These are phyloP conservation scores for Hylyphantes graminicola DNA, from an alignment of 1,140 invertebrate genomes.

Conservation along the genomic window DNA sequence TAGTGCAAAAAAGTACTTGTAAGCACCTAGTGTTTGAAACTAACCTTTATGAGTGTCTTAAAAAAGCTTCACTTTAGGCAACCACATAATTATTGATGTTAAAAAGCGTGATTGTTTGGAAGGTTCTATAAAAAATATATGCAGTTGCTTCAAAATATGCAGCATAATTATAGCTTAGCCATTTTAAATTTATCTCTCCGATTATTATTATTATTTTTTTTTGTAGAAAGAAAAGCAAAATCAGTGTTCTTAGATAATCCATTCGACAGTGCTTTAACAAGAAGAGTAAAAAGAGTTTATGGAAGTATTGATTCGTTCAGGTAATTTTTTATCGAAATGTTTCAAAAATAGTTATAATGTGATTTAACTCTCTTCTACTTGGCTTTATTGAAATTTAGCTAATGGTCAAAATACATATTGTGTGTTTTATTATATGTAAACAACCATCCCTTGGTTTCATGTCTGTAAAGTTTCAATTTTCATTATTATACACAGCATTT, in stretches of 20 bases:
- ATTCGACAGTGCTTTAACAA: constrained; percentile 80
- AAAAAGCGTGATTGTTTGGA: too few species aligned
- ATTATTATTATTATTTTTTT: background rate
- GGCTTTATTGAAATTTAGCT: background rate
- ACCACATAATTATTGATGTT: too few species aligned
- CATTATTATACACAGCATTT: too few species aligned
- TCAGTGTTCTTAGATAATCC: constrained; percentile 73
- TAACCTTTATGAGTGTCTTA: too few species aligned
- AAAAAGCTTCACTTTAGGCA: too few species aligned
- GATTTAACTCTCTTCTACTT: background rate
- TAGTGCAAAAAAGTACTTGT: too few species aligned
- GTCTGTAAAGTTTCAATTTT: too few species aligned
- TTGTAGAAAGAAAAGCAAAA: constrained; percentile 46
- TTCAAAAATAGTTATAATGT: background rate
- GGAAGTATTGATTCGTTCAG: constrained; percentile 80
- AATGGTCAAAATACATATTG: background rate
- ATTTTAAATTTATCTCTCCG: background rate
- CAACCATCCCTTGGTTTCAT: too few species aligned
- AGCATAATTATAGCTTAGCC: background rate
- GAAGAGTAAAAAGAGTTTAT: constrained; percentile 83
- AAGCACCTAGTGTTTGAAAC: too few species aligned
- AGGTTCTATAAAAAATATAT: too few species aligned
- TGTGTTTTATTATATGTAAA: too few species aligned
- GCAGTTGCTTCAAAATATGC: background rate
- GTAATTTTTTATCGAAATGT: constrained; percentile 60